Evolutionary conservation across 2,113 vertebrate species (phyloP).

Genomic region (Paraplagusia blochii): DNA sequence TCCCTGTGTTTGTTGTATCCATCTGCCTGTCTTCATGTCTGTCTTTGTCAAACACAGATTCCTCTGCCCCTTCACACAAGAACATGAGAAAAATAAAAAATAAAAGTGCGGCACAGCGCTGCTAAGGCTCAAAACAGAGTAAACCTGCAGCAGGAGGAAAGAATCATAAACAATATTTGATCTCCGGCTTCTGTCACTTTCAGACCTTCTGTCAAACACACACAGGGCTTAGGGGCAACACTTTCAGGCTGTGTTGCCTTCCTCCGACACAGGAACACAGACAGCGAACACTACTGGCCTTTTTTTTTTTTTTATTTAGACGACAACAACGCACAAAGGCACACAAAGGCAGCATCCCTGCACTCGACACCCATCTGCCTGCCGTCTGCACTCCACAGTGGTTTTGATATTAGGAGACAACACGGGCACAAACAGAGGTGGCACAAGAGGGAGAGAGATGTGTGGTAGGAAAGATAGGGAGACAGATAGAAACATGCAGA

Average conservation of each 20-base stretch:
- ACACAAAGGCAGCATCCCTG: slow-evolving; percentile 61
- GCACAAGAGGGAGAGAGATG: not conserved
- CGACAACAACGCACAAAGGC: slow-evolving; percentile 57
- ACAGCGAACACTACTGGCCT: slow-evolving; percentile 57
- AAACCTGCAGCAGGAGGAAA: slow-evolving; percentile 35
- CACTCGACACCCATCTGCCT: slow-evolving; percentile 50
- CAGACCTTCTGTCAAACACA: slow-evolving; percentile 54
- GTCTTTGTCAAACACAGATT: slow-evolving; percentile 53
- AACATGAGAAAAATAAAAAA: slow-evolving; percentile 43
- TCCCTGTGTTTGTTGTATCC: slow-evolving; percentile 36
- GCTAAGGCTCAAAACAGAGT: slow-evolving; percentile 55
- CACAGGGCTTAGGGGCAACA: slow-evolving; percentile 63
- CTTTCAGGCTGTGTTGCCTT: slow-evolving; percentile 60
- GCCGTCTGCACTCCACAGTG: slow-evolving; percentile 58
- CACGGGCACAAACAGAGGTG: slow-evolving; percentile 40
- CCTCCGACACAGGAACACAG: slow-evolving; percentile 51
- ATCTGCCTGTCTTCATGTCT: slow-evolving; percentile 37
- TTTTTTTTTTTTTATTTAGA: slow-evolving; percentile 67
- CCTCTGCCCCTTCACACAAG: slow-evolving; percentile 35
- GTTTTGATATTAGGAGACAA: slow-evolving; percentile 60
- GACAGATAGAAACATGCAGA: slow-evolving; percentile 42
- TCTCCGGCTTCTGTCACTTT: slow-evolving; percentile 61
- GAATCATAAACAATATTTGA: slow-evolving; percentile 68
- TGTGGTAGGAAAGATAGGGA: slow-evolving; percentile 16
- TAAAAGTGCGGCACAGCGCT: slow-evolving; percentile 21